Evolutionary conservation across 2,113 vertebrate genomes (phyloP).

Genomic region (Casuarius casuarius): DNA sequence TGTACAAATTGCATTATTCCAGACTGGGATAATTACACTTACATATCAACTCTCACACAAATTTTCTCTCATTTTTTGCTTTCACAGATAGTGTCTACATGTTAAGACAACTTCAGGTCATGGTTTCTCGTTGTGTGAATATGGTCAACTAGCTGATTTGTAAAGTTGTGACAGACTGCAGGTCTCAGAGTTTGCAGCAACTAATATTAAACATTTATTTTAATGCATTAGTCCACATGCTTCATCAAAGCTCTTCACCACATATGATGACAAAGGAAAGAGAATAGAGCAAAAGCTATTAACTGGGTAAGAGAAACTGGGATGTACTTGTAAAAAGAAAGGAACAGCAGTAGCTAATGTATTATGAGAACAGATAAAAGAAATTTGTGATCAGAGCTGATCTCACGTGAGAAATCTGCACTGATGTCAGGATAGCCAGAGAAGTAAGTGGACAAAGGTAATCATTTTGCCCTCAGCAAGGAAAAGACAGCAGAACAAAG

Average conservation of each 20-base stretch:
- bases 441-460: slow-evolving; percentile 33
- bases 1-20: neutral
- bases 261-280: neutral
- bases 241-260: neutral
- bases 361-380: neutral
- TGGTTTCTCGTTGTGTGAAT: neutral
- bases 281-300: neutral
- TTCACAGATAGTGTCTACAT: fast-evolving
- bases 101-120: neutral
- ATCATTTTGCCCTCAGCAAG: slow-evolving; percentile 27
- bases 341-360: neutral
- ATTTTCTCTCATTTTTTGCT: neutral
- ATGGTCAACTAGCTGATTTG: neutral
- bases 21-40: neutral
- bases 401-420: slow-evolving; percentile 17
- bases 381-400: slow-evolving; percentile 23
- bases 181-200: neutral
- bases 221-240: neutral
- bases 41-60: neutral
- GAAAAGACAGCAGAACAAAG: slow-evolving; percentile 32
- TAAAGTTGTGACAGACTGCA: neutral
- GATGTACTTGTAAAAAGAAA: neutral
- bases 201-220: neutral
- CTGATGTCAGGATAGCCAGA: neutral
- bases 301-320: neutral